phyloP scores from a whole-genome alignment of 2,888 invertebrate species.

The Ormia ochracea region DNA sequence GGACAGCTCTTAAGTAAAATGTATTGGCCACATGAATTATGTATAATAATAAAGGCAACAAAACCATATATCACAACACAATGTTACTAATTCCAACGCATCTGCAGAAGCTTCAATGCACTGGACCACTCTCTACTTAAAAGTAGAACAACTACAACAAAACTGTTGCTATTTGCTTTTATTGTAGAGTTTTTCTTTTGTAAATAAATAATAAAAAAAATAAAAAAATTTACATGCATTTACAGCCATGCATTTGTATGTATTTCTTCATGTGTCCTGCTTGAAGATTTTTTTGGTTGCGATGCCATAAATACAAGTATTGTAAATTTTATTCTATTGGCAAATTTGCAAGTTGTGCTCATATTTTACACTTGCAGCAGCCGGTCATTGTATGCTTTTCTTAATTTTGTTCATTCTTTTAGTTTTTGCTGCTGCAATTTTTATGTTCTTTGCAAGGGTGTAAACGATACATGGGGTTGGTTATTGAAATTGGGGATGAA shows the following conservation, averaged over 20 bases:
- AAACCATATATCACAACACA: conserved; percentile 48
- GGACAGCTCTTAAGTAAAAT: conserved; percentile 19
- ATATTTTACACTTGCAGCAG: neutral
- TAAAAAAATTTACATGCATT: neutral
- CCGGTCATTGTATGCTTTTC: conserved; percentile 1
- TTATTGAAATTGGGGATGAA: no score
- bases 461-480: no score
- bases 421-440: neutral
- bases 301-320: conserved; percentile 45
- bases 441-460: neutral
- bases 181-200: neutral
- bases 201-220: neutral
- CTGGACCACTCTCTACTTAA: neutral
- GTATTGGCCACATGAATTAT: conserved; percentile 37
- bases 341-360: conserved; percentile 40
- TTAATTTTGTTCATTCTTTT: neutral
- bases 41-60: conserved; percentile 18
- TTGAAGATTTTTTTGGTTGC: conserved; percentile 17
- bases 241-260: neutral
- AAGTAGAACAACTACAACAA: neutral
- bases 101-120: conserved; percentile 33
- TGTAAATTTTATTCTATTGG: conserved; percentile 49
- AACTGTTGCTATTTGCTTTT: neutral
- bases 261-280: neutral
- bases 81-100: conserved; percentile 40